phyloP scores from a whole-genome alignment of 92 coral and sea anemone species.

The Actinernus sp. region DNA sequence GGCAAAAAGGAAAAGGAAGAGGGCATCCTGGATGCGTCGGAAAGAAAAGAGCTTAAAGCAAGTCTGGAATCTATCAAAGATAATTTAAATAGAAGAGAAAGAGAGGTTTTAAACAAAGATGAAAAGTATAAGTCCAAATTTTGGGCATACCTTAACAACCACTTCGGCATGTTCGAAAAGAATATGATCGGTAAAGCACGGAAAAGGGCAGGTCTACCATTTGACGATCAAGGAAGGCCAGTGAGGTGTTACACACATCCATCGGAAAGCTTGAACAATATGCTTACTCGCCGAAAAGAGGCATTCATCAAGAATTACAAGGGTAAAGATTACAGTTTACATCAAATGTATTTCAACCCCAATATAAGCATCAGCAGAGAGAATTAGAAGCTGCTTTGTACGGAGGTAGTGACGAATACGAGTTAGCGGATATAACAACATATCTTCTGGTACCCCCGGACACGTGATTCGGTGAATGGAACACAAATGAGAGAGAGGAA shows the following conservation, averaged over 20 bases:
- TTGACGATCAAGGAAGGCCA: slow-evolving; percentile 11
- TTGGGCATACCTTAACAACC: slow-evolving; percentile 18
- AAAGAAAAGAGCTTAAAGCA: slow-evolving; percentile 9
- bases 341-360: slow-evolving; percentile 51
- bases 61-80: slow-evolving; percentile 13
- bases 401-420: slow-evolving; percentile 63
- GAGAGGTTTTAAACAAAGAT: slow-evolving; percentile 8
- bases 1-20: slow-evolving; percentile 29
- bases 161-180: slow-evolving; percentile 11
- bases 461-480: slow-evolving; percentile 60
- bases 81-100: too few species aligned
- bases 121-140: slow-evolving; percentile 14
- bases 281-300: slow-evolving; percentile 16
- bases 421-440: slow-evolving; percentile 28
- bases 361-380: slow-evolving; percentile 42
- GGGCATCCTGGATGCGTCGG: slow-evolving; percentile 36
- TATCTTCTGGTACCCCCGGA: slow-evolving; percentile 47
- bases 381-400: slow-evolving; percentile 50
- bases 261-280: slow-evolving; percentile 32
- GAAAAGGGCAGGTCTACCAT: slow-evolving; percentile 16
- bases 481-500: slow-evolving; percentile 13
- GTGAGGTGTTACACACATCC: slow-evolving; percentile 25
- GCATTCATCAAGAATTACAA: neutral
- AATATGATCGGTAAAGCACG: slow-evolving; percentile 42
- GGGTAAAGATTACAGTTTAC: slow-evolving; percentile 33